These are phyloP conservation scores for Phengaris alcon DNA, from an alignment of 2,888 invertebrate species.

Conservation along the genomic window DNA sequence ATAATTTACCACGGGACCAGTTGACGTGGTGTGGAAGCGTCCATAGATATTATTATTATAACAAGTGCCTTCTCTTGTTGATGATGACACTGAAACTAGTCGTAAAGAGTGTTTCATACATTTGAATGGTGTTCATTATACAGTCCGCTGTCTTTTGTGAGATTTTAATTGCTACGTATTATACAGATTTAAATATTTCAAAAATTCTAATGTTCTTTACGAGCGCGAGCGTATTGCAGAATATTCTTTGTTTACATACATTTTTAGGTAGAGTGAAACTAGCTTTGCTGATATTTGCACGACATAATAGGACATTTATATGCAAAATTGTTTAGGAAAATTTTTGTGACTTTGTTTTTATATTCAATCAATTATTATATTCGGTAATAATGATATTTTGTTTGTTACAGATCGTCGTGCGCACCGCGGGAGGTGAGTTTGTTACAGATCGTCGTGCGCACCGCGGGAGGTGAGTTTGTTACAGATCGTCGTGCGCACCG, in stretches of 20 bases:
- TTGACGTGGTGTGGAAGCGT: too few species aligned
- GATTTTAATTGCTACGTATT: slow-evolving; percentile 4
- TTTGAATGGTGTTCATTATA: slow-evolving; percentile 2
- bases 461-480: not conserved
- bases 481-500: not conserved
- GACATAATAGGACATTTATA: not conserved
- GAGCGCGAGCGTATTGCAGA: not conserved
- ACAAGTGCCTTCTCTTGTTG: not conserved
- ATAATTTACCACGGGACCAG: too few species aligned
- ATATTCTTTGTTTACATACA: not conserved
- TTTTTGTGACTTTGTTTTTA: not conserved
- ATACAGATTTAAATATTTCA: not conserved
- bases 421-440: too few species aligned
- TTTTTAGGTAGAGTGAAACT: not conserved
- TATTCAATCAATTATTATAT: not conserved
- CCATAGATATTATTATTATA: too few species aligned
- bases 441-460: not conserved
- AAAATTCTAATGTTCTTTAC: not conserved
- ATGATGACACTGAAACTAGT: not conserved
- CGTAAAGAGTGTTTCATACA: not conserved
- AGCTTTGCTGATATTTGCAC: not conserved
- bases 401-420: not conserved
- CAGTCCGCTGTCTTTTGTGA: not conserved
- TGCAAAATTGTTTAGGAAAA: not conserved
- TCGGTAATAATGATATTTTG: not conserved